Percentiles rank a stretch among this genome's conserved stretches.
Conservation (phyloP, 2,888 invertebrate genomes). For the Yponomeuta malinellus region DNA sequence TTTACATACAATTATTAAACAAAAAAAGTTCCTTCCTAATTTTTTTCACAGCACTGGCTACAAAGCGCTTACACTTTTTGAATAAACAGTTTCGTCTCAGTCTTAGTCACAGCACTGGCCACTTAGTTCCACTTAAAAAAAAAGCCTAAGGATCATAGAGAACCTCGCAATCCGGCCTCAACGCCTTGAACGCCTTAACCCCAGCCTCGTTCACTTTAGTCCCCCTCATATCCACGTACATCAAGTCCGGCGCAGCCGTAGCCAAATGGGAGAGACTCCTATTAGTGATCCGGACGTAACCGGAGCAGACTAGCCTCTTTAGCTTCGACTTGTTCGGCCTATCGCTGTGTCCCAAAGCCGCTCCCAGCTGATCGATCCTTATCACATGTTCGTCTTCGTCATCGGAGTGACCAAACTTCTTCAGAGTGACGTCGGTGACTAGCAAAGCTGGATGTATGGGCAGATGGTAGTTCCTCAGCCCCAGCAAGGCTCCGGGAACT, state of each 20-base stretch:
- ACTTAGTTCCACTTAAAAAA: no score
- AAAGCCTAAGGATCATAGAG: constrained; percentile 20
- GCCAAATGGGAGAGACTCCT: constrained; percentile 77
- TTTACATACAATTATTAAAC: no score
- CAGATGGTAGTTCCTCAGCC: not conserved
- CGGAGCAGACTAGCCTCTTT: constrained; percentile 69
- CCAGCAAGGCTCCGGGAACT: not conserved
- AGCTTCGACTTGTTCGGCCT: constrained; percentile 63
- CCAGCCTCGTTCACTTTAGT: constrained; percentile 79
- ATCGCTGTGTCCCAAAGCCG: constrained; percentile 17
- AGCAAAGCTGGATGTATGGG: constrained; percentile 30
- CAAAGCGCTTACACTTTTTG: no score
- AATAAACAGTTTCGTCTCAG: no score
- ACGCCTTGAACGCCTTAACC: constrained; percentile 74
- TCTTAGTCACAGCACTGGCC: no score
- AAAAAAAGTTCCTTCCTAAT: no score
- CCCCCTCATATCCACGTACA: constrained; percentile 79
- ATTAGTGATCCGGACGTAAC: constrained; percentile 79
- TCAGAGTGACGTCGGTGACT: constrained; percentile 48
- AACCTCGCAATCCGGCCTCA: constrained; percentile 77
- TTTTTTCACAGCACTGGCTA: no score
- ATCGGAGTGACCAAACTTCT: constrained; percentile 50
- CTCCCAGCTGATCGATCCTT: constrained; percentile 36
- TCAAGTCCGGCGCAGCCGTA: constrained; percentile 75
- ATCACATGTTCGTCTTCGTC: constrained; percentile 47